Conservation (phyloP, 2,797 vertebrate genomes). For the Brachyalestes nurse region DNA sequence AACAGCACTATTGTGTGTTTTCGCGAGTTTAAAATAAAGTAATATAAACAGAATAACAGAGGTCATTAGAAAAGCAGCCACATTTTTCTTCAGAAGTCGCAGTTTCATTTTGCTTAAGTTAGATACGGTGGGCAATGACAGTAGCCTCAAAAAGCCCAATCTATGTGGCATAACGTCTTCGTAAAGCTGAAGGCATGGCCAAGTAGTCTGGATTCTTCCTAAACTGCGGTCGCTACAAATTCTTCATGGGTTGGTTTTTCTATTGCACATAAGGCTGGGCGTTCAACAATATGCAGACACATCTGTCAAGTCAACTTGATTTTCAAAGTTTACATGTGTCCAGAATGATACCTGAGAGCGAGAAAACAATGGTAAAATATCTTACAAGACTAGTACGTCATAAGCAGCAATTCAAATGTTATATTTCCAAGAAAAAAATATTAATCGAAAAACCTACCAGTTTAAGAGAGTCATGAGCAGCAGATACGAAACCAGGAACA, state of each 20-base stretch:
- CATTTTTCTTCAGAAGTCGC: constrained; percentile 71
- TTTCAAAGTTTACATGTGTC: not conserved
- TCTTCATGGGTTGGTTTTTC: not conserved
- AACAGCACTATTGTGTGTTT: constrained; percentile 39
- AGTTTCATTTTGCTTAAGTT: constrained; percentile 73
- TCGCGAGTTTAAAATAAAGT: constrained; percentile 62
- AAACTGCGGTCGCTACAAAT: too few relatives aligned
- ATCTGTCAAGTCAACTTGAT: not conserved
- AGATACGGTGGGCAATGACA: not conserved
- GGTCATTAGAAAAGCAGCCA: constrained; percentile 66
- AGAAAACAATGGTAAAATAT: not conserved
- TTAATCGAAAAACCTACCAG: constrained; percentile 59
- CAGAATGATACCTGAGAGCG: constrained; percentile 4
- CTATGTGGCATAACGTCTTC: not conserved
- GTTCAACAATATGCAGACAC: not conserved
- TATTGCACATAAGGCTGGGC: not conserved
- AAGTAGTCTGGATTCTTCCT: not conserved
- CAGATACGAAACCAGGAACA: constrained; percentile 72
- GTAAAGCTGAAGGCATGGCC: not conserved
- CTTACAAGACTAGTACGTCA: not conserved
- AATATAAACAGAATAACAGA: constrained; percentile 63
- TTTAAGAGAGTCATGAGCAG: constrained; percentile 54
- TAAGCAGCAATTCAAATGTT: too few relatives aligned
- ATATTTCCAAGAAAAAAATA: not conserved
- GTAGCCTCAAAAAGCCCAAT: not conserved